Base-by-base conservation (phyloP, 2,113 vertebrate species). In the Zingel zingel region DNA sequence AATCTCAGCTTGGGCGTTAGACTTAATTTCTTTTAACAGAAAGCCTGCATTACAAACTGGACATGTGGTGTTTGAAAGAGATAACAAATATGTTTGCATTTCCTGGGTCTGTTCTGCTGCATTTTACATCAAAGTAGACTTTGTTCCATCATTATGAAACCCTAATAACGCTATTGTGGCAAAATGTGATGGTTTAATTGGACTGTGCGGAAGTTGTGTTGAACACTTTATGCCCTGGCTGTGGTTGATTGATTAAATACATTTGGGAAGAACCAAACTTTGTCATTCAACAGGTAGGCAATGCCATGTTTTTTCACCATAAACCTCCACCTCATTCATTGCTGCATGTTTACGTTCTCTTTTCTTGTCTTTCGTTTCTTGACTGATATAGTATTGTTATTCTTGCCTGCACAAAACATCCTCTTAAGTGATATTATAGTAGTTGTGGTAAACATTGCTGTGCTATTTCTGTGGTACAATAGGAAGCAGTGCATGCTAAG, bases 41-140 rank as follows among this genome's bases (percentile, higher is more conserved):
- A 39, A 10, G 39, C 39, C 39, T 39, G 9, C 39, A 39, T 39
- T 39, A 39, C 39, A 39, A 10, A 39, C 9, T 39, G 39, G 39
- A 39, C 39, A 39, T 39, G 39, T 39, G 39, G 36, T 39, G 36
- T 39, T 9, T 39, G 36, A 39, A 39, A 2, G 39, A 39, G 39
- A 39, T 39, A 39, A 39, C 2, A 39, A 9, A 39, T 10, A 15
- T 16, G 23, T 23, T 10, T 66, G 33, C 62, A 21, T 81, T 50
- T 36, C 23, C 53, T 74, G 9, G 23, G 39, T 62, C 63, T 69
- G 62, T 47, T 53, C 33, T 51, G 43, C 30, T 77, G 30, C 33
- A 69, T 61, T 45, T 78, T 69, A 82, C 64, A 79, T 79, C 21
- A 82, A 79, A 74, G 75, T 59, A 8, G 45, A 47, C 71, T 74